A percentile compares a stretch with the other conserved stretches of the same genome.
Conservation (phyloP, 2,888 invertebrate genomes). For the Loripinus fragilis region DNA sequence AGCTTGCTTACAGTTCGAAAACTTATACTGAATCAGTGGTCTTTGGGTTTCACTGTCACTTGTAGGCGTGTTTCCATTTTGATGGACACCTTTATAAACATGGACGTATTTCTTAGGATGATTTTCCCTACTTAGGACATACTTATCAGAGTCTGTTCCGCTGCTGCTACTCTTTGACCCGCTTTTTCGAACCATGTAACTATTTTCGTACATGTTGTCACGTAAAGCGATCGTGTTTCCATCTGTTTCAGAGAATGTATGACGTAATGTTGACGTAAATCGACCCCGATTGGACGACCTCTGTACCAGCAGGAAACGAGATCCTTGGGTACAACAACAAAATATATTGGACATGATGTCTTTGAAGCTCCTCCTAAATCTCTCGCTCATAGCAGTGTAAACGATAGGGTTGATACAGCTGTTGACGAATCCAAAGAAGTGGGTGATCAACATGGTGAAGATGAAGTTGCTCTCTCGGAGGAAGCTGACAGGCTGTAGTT, state of each 20-base stretch:
- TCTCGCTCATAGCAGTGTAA: constrained; percentile 84
- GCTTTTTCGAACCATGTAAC: constrained; percentile 21
- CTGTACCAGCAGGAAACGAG: not conserved
- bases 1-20: not conserved
- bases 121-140: not conserved
- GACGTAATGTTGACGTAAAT: constrained; percentile 53
- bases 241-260: constrained; percentile 49
- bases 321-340: constrained; percentile 49
- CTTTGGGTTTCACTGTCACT: not conserved
- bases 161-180: constrained; percentile 42
- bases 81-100: not conserved
- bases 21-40: not conserved
- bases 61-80: not conserved
- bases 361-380: constrained; percentile 82
- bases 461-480: constrained; percentile 82
- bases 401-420: constrained; percentile 84
- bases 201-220: constrained; percentile 32
- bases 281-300: constrained; percentile 21
- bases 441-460: constrained; percentile 84
- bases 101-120: not conserved
- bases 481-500: constrained; percentile 81
- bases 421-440: constrained; percentile 84
- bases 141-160: constrained; percentile 30
- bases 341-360: constrained; percentile 66
- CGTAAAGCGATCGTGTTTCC: constrained; percentile 44